These are phyloP conservation scores for Meloidogyne exigua DNA, from an alignment of 1,140 invertebrate genomes.

Conservation along the genomic window DNA sequence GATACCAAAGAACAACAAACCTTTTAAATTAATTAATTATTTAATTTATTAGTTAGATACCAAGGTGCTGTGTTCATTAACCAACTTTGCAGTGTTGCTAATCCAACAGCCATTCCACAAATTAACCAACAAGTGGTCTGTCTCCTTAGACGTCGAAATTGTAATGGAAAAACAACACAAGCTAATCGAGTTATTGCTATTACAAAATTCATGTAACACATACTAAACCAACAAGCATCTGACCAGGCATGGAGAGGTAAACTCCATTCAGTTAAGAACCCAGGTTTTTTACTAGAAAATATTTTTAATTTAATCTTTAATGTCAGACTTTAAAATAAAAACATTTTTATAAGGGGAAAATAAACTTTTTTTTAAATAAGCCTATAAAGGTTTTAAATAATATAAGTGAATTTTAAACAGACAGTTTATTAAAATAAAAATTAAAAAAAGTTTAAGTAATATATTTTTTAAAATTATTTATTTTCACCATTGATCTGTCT, in stretches of 20 bases:
- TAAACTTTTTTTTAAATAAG: too few relatives aligned
- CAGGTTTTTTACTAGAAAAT: neutral
- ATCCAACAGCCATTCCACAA: neutral
- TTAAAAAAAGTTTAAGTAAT: too few relatives aligned
- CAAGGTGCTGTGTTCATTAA: conserved; percentile 6
- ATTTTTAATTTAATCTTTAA: too few relatives aligned
- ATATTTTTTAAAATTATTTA: too few relatives aligned
- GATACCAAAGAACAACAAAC: conserved; percentile 23
- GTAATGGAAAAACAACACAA: conserved; percentile 26
- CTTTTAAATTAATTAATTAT: neutral
- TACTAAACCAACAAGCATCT: conserved; percentile 18
- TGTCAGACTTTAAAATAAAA: too few relatives aligned
- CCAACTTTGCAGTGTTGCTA: conserved; percentile 14
- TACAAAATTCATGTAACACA: conserved; percentile 23
- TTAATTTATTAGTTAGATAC: too few relatives aligned
- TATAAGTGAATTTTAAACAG: too few relatives aligned
- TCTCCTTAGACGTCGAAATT: neutral
- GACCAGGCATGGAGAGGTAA: neutral
- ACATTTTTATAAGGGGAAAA: neutral
- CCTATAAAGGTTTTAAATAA: too few relatives aligned
- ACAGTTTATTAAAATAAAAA: too few relatives aligned
- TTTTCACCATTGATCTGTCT: too few relatives aligned
- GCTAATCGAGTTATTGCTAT: conserved; percentile 18
- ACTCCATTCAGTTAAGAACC: conserved; percentile 16
- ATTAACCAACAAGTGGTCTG: conserved; percentile 15